Conservation (phyloP, 2,797 vertebrate species). For the Microctenopoma lineatum region DNA sequence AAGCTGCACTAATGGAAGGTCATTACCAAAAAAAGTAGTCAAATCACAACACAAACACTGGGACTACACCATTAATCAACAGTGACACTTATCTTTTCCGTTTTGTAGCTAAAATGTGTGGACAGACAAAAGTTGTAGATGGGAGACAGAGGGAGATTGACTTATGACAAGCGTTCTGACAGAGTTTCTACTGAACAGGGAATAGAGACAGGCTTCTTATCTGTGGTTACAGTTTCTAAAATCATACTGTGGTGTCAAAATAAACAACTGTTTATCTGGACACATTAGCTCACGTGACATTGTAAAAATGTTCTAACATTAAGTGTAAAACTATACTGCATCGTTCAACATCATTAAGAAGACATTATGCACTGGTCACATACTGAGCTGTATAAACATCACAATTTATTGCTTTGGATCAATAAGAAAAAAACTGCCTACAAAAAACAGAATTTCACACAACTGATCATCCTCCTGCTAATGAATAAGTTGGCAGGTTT, state of each 20-base stretch:
- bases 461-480: constrained; percentile 38
- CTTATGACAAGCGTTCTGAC: not conserved
- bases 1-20: not conserved
- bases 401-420: constrained; percentile 21
- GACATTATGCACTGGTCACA: not conserved
- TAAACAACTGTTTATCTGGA: not conserved
- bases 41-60: not conserved
- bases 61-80: not conserved
- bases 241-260: not conserved
- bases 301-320: not conserved
- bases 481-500: constrained; percentile 1
- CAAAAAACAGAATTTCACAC: constrained; percentile 10
- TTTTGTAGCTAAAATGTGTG: not conserved
- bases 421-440: not conserved
- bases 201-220: not conserved
- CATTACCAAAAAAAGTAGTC: not conserved
- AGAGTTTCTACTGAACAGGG: not conserved
- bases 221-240: constrained; percentile 10
- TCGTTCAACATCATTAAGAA: constrained; percentile 17
- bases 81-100: not conserved
- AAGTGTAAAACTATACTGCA: not conserved
- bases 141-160: not conserved
- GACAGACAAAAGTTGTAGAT: not conserved
- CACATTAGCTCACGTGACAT: not conserved
- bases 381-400: not conserved